Base-by-base conservation (phyloP, 1,140 invertebrate genomes). In the Pseudomyrmex concolor region DNA sequence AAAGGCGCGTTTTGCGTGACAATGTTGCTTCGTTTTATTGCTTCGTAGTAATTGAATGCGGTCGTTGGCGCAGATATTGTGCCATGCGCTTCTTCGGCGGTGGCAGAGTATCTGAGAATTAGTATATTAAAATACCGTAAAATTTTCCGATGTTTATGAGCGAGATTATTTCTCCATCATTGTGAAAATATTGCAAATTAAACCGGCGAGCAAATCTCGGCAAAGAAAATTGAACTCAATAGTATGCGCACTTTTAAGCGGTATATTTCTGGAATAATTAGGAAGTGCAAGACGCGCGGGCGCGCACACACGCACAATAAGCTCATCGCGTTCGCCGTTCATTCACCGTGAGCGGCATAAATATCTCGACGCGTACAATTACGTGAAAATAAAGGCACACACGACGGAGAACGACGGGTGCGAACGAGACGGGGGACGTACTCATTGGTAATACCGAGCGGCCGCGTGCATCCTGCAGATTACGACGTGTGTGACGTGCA, bases 1-100 rank as follows among this genome's bases (percentile, higher is more conserved):
- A 67, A n/a, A 77, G 74, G 63, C 63, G 51, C 48, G 63, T 68
- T 68, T 67, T 77, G 74, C 50, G 63, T 68, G 74, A 77, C 74
- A 77, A 77, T 77, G 50, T 77, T 54, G 50, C 63, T 68, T 17
- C 63, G 74, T 68, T 77, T 77, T 77, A 77, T 77, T 77, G 55
- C 50, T 55, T 77, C 13, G 50, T 43, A 22, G 74, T 77, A 77
- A 77, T 77, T 77, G 74, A 77, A 77, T 63, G 63, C 57, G 72
- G 51, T 77, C 74, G 74, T 45, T 77, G 63, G 34, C 25, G 34
- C 2, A 74, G 50, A 77, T 55, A 77, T 77, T 55, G 25, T 55
- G 17, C 25, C n/a, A 19, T 77, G 50, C 17, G 45, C 15, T 77
- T 77, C 48, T 77, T 19, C 34, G 34, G 73, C 48, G 73, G 17